Conservation (phyloP, 1,140 invertebrate species). For the Bombus fervidus region DNA sequence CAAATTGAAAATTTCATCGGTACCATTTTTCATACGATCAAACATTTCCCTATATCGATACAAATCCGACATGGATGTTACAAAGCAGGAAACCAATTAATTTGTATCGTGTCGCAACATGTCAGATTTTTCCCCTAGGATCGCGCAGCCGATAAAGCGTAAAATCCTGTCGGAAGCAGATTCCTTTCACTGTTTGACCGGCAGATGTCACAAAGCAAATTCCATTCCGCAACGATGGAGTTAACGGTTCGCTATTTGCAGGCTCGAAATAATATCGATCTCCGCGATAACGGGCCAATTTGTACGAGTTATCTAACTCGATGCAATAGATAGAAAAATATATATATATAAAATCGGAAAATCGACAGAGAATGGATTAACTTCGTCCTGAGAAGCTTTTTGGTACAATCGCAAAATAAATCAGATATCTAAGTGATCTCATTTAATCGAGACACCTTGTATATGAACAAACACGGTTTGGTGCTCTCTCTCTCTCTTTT, state of each 20-base stretch:
- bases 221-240: background rate
- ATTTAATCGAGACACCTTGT: no score
- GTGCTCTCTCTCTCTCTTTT: background rate
- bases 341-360: no score
- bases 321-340: background rate
- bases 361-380: no score
- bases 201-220: constrained; percentile 1
- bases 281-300: background rate
- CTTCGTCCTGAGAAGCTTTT: no score
- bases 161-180: background rate
- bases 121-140: background rate
- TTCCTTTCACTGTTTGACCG: background rate
- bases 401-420: no score
- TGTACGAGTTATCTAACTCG: background rate
- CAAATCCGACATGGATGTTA: background rate
- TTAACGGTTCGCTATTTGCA: background rate
- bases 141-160: background rate
- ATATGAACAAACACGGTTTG: background rate
- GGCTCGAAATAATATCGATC: constrained; percentile 1
- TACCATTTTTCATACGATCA: background rate
- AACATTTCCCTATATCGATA: background rate
- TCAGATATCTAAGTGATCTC: no score
- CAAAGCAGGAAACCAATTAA: background rate
- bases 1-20: background rate
- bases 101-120: background rate